Evolutionary conservation across 1,140 invertebrate genomes (phyloP).

Genomic region (Panagrolaimus sp.): DNA sequence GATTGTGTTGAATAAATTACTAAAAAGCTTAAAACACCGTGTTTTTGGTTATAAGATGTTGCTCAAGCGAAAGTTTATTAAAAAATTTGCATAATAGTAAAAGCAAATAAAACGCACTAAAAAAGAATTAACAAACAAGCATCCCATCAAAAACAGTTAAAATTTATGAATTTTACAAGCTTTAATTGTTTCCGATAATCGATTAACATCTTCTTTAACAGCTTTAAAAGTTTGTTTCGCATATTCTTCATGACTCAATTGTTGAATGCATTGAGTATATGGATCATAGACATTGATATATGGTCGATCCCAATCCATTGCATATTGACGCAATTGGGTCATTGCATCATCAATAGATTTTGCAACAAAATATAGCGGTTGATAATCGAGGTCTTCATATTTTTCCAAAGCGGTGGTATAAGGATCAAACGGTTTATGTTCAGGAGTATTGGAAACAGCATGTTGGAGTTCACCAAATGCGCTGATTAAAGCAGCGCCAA

Average conservation of each 20-base stretch:
- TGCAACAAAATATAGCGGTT: constrained; percentile 90
- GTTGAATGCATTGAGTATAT: constrained; percentile 76
- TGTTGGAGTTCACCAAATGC: constrained; percentile 90
- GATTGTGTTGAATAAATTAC: no score
- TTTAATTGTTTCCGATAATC: no score
- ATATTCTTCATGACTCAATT: background rate
- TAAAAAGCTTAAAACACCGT: no score
- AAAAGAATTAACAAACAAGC: no score
- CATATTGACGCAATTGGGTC: constrained; percentile 73
- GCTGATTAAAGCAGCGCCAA: constrained; percentile 89
- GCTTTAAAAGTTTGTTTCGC: background rate
- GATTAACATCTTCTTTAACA: no score
- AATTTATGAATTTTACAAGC: no score
- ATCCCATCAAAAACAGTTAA: no score
- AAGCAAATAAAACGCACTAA: no score
- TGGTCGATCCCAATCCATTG: background rate
- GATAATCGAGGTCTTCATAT: constrained; percentile 68
- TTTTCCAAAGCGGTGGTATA: constrained; percentile 66
- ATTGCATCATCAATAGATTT: constrained; percentile 95
- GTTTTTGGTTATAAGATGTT: no score
- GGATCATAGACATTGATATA: constrained; percentile 73
- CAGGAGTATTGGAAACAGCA: constrained; percentile 83
- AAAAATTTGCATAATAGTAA: no score
- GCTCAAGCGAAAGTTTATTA: no score
- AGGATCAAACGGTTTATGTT: constrained; percentile 80